phyloP scores from a whole-genome alignment of 2,113 vertebrate genomes.

The Perca flavescens region DNA sequence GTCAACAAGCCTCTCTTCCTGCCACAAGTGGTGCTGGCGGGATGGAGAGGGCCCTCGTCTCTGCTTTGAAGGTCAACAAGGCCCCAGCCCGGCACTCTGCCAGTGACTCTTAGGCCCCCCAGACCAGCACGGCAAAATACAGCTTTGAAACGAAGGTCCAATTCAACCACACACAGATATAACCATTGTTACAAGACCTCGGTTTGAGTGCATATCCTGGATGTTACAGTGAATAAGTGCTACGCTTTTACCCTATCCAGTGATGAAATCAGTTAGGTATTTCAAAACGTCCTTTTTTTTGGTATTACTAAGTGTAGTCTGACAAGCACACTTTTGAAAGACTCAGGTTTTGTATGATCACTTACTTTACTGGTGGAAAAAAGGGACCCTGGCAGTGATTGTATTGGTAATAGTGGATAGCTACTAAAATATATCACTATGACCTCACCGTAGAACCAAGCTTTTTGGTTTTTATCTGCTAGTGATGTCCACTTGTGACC shows the following conservation, averaged over 20 bases:
- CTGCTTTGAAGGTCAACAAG: constrained; percentile 84
- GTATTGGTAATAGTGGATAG: background rate
- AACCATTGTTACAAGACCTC: constrained; percentile 29
- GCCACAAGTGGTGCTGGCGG: constrained; percentile 80
- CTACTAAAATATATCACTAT: background rate
- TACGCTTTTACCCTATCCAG: constrained; percentile 33
- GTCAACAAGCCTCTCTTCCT: constrained; percentile 85
- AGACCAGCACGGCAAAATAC: constrained; percentile 37
- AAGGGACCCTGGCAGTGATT: background rate
- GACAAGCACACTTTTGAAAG: constrained; percentile 24
- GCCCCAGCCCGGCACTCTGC: constrained; percentile 73
- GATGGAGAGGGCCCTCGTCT: constrained; percentile 79
- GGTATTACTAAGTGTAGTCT: constrained; percentile 4
- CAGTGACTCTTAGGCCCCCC: constrained; percentile 67
- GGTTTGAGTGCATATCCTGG: constrained; percentile 30
- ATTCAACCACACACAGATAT: constrained; percentile 32
- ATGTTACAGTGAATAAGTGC: constrained; percentile 29
- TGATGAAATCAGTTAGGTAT: constrained; percentile 26
- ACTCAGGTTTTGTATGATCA: constrained; percentile 29
- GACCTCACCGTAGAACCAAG: background rate
- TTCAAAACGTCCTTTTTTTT: constrained; percentile 25
- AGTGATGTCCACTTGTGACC: background rate
- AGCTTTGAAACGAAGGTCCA: constrained; percentile 48
- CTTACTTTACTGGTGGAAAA: background rate
- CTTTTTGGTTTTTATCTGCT: background rate